Conservation (phyloP, 2,113 vertebrate species). For the Chamaetylas fuelleborni region DNA sequence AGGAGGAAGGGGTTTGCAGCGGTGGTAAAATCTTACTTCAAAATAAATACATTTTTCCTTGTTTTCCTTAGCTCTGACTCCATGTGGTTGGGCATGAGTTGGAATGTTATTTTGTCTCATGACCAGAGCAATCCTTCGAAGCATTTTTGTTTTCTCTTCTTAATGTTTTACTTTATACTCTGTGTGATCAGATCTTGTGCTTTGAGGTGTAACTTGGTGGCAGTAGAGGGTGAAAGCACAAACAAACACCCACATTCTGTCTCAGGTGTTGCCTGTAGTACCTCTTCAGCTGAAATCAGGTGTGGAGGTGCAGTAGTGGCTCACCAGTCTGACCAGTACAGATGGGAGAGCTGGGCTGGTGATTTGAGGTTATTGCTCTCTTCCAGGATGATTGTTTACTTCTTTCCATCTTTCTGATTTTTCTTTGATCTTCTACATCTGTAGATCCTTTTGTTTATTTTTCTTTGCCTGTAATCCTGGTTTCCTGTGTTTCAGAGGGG, state of each 20-base stretch:
- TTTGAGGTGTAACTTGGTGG: not conserved
- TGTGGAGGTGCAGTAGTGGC: no score
- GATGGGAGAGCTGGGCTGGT: not conserved
- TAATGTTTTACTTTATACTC: not conserved
- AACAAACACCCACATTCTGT: not conserved
- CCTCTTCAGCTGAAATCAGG: not conserved
- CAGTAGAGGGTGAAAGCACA: not conserved
- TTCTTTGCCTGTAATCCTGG: not conserved
- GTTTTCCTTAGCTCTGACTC: not conserved
- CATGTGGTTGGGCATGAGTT: not conserved
- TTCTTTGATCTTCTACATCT: not conserved
- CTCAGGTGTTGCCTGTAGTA: not conserved
- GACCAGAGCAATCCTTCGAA: not conserved
- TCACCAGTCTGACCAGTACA: not conserved
- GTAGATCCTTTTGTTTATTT: not conserved
- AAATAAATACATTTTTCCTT: not conserved
- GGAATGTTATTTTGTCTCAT: not conserved
- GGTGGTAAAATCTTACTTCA: not conserved
- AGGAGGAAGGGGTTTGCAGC: not conserved
- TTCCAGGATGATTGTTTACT: not conserved
- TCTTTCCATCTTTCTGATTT: not conserved
- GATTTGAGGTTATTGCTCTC: not conserved
- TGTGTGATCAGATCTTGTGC: not conserved
- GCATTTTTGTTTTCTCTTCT: not conserved
- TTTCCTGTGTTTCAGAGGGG: slow-evolving; percentile 82